Percentiles rank a stretch among this genome's conserved stretches.
Conservation (phyloP, 2,113 vertebrate species). For the Pithys albifrons region DNA sequence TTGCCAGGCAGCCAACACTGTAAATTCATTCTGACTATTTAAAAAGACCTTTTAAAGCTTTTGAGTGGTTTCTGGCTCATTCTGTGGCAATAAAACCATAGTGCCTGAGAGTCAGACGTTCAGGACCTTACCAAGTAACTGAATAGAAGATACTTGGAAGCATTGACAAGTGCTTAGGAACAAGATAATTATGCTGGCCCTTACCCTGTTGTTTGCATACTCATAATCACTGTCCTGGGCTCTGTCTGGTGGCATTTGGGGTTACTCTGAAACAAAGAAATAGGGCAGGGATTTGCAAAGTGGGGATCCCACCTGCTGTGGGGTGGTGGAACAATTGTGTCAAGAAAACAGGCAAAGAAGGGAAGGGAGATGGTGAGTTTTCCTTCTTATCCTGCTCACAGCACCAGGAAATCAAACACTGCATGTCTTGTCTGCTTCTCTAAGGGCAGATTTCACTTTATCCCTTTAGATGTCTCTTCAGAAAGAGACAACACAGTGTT, state of each 20-base stretch:
- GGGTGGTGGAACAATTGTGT: neutral
- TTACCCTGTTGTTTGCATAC: neutral
- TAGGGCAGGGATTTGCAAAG: neutral
- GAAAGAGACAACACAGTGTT: neutral
- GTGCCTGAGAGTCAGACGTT: slow-evolving; percentile 28
- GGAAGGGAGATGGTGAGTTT: neutral
- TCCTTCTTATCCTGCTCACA: neutral
- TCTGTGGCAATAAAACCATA: slow-evolving; percentile 46
- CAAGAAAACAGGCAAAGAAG: neutral
- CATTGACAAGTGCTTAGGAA: neutral
- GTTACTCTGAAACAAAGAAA: neutral
- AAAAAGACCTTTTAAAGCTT: slow-evolving; percentile 58
- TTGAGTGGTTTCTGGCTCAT: slow-evolving; percentile 55
- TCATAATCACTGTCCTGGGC: neutral
- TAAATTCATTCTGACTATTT: slow-evolving; percentile 59
- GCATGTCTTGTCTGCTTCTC: neutral
- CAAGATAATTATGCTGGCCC: neutral
- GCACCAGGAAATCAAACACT: neutral
- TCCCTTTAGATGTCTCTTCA: neutral
- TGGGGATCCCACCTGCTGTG: neutral
- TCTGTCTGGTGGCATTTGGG: slow-evolving; percentile 20
- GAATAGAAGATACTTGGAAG: slow-evolving; percentile 36
- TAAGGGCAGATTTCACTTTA: neutral
- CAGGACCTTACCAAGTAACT: slow-evolving; percentile 34
- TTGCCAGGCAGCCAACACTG: slow-evolving; percentile 55